Conservation (phyloP, 53 echinoderm and acorn worm genomes). For the Antedon mediterranea region DNA sequence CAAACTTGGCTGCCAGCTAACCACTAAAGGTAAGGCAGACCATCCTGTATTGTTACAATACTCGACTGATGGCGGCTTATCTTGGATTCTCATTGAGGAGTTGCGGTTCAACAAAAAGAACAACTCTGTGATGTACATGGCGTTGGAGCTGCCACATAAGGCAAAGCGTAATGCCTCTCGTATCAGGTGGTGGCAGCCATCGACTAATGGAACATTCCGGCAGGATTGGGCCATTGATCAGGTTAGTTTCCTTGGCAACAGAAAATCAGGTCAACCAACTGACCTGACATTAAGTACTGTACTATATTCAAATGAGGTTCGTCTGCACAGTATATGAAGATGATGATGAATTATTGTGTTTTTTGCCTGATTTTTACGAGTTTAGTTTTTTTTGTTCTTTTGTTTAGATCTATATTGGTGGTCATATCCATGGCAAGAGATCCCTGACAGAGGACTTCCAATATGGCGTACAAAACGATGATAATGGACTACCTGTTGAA, state of each 20-base stretch:
- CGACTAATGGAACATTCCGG: conserved; percentile 45
- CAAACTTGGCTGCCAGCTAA: conserved; percentile 51
- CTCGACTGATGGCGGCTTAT: conserved; percentile 67
- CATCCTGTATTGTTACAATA: conserved; percentile 72
- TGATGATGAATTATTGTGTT: neutral
- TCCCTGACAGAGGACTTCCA: conserved; percentile 82
- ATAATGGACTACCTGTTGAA: conserved; percentile 41
- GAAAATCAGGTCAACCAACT: no score
- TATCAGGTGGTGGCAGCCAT: conserved; percentile 94
- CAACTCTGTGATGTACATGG: conserved; percentile 43
- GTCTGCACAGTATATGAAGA: no score
- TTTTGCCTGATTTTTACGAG: neutral
- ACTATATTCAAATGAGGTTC: no score
- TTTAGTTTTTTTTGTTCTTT: neutral
- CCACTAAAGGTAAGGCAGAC: conserved; percentile 31
- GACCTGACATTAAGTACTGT: no score
- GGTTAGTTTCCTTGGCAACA: conserved; percentile 20
- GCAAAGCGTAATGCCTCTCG: conserved; percentile 63
- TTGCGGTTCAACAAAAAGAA: conserved; percentile 49
- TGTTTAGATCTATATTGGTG: conserved; percentile 87
- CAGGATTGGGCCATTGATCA: conserved; percentile 98
- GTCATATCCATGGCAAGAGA: conserved; percentile 59
- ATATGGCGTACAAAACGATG: conserved; percentile 63
- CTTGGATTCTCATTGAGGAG: conserved; percentile 53
- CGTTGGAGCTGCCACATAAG: conserved; percentile 47